Evolutionary conservation across 1,140 invertebrate species (phyloP).

Genomic region (Macrobrachium rosenbergii): DNA sequence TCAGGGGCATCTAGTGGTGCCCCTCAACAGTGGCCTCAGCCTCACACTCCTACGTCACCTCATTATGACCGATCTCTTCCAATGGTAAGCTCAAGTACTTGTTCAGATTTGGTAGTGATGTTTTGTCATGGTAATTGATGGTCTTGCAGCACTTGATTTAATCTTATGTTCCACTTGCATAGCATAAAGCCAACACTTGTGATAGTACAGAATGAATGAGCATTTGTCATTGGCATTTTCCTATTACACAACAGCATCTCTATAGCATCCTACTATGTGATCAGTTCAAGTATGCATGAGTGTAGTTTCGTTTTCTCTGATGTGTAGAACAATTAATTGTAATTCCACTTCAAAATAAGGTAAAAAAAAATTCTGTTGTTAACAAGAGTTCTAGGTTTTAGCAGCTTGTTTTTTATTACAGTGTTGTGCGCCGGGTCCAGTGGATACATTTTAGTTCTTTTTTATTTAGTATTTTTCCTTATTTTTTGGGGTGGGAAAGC

Average conservation of each 20-base stretch:
- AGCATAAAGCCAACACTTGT: too few relatives aligned
- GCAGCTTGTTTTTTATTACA: too few relatives aligned
- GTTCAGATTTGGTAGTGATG: constrained; percentile 69
- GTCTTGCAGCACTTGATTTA: constrained; percentile 64
- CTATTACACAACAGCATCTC: constrained; percentile 45
- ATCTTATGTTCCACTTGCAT: background rate
- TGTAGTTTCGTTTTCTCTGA: constrained; percentile 47
- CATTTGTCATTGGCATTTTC: constrained; percentile 38
- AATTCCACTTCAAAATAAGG: background rate
- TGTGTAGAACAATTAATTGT: constrained; percentile 22
- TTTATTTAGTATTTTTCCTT: too few relatives aligned
- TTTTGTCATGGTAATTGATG: constrained; percentile 70
- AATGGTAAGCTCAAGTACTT: constrained; percentile 64
- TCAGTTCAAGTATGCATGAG: constrained; percentile 40
- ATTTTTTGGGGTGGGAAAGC: too few relatives aligned
- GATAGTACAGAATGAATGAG: background rate
- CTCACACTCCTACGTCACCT: constrained; percentile 71
- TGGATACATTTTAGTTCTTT: too few relatives aligned
- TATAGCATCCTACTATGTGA: constrained; percentile 40
- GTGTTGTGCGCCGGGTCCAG: too few relatives aligned
- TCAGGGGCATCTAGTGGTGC: constrained; percentile 68
- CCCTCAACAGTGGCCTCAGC: constrained; percentile 68
- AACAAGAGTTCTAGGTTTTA: too few relatives aligned
- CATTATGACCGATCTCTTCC: constrained; percentile 68
- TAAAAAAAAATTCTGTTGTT: too few relatives aligned